Percentiles rank a stretch among this genome's conserved stretches.
Evolutionary conservation across 2,888 invertebrate genomes (phyloP).

Genomic region (Choristoneura rosaceana): DNA sequence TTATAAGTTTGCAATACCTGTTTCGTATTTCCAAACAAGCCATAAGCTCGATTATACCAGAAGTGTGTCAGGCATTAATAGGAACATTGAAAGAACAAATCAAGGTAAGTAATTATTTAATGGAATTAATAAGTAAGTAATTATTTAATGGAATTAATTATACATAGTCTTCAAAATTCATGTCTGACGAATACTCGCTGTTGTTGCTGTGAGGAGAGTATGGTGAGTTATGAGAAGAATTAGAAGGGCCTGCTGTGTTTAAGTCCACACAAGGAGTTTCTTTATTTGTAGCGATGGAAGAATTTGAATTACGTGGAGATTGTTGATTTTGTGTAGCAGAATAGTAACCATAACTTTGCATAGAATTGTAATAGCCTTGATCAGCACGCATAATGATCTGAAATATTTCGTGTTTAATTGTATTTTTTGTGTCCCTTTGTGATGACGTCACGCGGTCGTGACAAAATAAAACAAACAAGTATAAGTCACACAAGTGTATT

Average conservation of each 20-base stretch:
- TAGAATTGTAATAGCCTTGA: not conserved
- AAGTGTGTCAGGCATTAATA: constrained; percentile 12
- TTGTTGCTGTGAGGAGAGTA: not conserved
- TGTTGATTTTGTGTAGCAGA: constrained; percentile 26
- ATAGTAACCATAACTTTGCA: constrained; percentile 1
- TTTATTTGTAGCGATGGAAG: not conserved
- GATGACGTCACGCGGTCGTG: too few species aligned
- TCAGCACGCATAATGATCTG: too few species aligned
- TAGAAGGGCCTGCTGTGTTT: constrained; percentile 1
- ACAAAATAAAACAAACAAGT: too few species aligned
- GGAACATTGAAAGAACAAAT: constrained; percentile 6
- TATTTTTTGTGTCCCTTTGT: too few species aligned
- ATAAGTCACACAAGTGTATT: too few species aligned
- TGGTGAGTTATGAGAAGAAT: not conserved
- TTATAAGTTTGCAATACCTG: constrained; percentile 34
- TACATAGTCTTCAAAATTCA: not conserved
- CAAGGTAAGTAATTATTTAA: constrained; percentile 7
- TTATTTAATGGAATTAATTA: not conserved
- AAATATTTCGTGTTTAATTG: too few species aligned
- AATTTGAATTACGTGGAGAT: constrained; percentile 18
- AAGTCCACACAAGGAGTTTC: not conserved
- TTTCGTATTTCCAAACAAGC: constrained; percentile 23
- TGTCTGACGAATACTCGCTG: not conserved
- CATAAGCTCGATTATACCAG: constrained; percentile 20
- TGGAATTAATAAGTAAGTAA: constrained; percentile 1